Evolutionary conservation across 2,113 vertebrate genomes (phyloP), one percentile per base, ranked within the genome.

Genomic region (Panthera uncia): DNA sequence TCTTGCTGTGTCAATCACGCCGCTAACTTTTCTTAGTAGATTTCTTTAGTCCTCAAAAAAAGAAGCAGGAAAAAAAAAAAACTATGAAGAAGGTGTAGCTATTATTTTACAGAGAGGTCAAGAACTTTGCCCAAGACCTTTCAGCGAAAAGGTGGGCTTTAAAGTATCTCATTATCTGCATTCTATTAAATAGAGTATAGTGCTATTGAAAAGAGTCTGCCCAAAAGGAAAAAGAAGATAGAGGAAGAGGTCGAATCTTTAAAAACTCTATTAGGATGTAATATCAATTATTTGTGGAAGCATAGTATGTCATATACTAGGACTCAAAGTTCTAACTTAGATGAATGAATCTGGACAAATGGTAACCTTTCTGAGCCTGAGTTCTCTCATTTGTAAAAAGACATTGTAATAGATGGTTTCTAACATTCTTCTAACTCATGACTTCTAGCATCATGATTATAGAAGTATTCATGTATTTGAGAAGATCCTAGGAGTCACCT

Each of bases 71-170:
- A 7, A 38, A 1, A 48, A 14, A 38, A 45, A 73, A 55, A 29
- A 29, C 2, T n/a, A 25, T 36, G 38, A 84, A 50, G 25, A 81
- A 81, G 14, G 19, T 76, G 8, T 3, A 48, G 4, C 89, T 38
- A 76, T 38, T 68, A 55, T 91, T 94, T 95, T 88, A 92, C 21
- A 73, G 33, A 92, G 19, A 95, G 36, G 36, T n/a, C 84, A 89
- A 19, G 21, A 78, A 88, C 31, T 93, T 73, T 86, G 45, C 7
- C 38, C n/a, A 31, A 69, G 74, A 74, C 18, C 7, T 36, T 93
- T 55, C 11, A n/a, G n/a, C 31, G 87, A 82, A 93, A 82, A 66
- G 23, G 45, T 33, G 0, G 2, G n/a, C 36, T 94, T 97, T 61
- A 50, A 63, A 52, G 38, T 71, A 38, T 18, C 15, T 87, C 57